Evolutionary conservation across 2,888 invertebrate genomes (phyloP).

Genomic region (Orthonychiurus folsomi): DNA sequence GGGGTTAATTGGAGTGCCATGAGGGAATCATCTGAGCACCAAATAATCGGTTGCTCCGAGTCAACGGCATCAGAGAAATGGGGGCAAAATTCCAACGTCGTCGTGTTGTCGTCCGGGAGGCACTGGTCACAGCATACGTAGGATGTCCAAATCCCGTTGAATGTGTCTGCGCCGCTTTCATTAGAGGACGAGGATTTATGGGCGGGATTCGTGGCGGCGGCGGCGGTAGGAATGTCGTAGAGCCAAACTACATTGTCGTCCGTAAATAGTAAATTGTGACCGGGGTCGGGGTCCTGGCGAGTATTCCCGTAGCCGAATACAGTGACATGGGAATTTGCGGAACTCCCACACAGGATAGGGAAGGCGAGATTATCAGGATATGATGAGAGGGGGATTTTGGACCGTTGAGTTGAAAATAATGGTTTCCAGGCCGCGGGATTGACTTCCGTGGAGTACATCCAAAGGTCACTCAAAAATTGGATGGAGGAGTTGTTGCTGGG

Average conservation of each 20-base stretch:
- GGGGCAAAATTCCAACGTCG: slow-evolving; percentile 39
- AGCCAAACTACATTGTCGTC: slow-evolving; percentile 37
- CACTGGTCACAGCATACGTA: slow-evolving; percentile 41
- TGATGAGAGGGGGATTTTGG: slow-evolving; percentile 24
- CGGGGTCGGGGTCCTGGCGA: not conserved
- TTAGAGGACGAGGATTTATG: not conserved
- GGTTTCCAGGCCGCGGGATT: slow-evolving; percentile 23
- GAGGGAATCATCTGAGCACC: slow-evolving; percentile 39
- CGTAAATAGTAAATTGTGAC: slow-evolving; percentile 20
- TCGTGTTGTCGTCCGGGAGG: slow-evolving; percentile 36
- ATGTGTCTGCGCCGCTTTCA: slow-evolving; percentile 4
- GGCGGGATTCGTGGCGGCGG: not conserved
- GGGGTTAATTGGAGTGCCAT: slow-evolving; percentile 36
- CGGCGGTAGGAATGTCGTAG: slow-evolving; percentile 25
- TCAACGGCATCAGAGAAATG: slow-evolving; percentile 26
- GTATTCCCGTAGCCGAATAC: slow-evolving; percentile 26
- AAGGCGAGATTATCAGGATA: slow-evolving; percentile 29
- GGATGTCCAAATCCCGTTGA: slow-evolving; percentile 40
- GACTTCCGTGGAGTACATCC: slow-evolving; percentile 23
- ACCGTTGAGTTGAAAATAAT: slow-evolving; percentile 26
- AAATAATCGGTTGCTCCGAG: slow-evolving; percentile 34
- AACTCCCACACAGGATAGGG: slow-evolving; percentile 30
- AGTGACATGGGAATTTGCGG: slow-evolving; percentile 24
- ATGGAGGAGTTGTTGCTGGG: not conserved
- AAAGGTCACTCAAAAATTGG: slow-evolving; percentile 22